Percentiles rank a stretch among this genome's conserved stretches.
These are phyloP conservation scores for Poicephalus gulielmi DNA, from an alignment of 2,113 vertebrate genomes.

Conservation along the genomic window DNA sequence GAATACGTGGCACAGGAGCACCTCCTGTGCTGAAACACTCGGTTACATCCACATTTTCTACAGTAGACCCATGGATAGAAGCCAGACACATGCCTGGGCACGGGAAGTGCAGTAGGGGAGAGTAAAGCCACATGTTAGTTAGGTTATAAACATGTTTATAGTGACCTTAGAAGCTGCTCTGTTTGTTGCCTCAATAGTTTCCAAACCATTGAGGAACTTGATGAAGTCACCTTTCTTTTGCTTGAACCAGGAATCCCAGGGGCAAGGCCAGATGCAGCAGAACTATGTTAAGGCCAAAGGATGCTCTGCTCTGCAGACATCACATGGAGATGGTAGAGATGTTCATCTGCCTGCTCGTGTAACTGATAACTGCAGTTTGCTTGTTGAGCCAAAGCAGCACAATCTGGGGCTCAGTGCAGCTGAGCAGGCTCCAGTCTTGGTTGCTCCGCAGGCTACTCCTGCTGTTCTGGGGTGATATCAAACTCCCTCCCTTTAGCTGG, in stretches of 20 bases:
- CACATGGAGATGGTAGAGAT: no score
- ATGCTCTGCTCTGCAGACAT: not conserved
- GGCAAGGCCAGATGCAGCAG: not conserved
- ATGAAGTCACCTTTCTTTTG: not conserved
- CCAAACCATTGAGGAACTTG: not conserved
- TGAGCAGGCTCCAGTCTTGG: not conserved
- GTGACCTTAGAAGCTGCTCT: not conserved
- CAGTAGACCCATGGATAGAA: not conserved
- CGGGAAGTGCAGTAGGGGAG: not conserved
- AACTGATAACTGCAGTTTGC: not conserved
- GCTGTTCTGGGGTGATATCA: not conserved
- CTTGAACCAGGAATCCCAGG: not conserved
- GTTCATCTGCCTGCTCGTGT: not conserved
- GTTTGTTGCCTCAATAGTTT: not conserved
- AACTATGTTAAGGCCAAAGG: not conserved
- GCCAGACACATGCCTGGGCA: not conserved
- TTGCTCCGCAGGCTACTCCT: not conserved
- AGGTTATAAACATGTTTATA: not conserved
- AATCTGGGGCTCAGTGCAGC: not conserved
- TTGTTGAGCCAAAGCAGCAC: not conserved
- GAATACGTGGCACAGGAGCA: not conserved
- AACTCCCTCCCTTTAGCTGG: not conserved
- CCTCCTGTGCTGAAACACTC: not conserved
- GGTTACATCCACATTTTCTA: not conserved
- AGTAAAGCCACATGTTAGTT: accelerated